phyloP scores from a whole-genome alignment of 2,888 invertebrate species.

The Nomada fabriciana region DNA sequence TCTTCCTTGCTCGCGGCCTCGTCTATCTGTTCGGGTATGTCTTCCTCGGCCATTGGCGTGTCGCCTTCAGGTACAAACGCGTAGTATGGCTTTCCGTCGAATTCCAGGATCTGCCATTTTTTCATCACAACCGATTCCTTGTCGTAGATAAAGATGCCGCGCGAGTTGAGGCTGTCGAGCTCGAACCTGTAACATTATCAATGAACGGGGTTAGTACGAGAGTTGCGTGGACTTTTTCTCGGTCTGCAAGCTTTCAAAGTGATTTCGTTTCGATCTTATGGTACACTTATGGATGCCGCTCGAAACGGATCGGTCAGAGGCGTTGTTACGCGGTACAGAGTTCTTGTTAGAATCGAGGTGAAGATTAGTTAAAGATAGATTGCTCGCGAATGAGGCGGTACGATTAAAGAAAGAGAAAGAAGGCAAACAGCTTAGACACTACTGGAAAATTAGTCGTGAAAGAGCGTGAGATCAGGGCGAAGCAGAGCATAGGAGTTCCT shows the following conservation, averaged over 20 bases:
- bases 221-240: conserved; percentile 6
- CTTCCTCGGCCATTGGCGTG: conserved; percentile 72
- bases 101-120: conserved; percentile 83
- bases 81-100: conserved; percentile 83
- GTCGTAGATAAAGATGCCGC: conserved; percentile 81
- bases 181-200: conserved; percentile 80
- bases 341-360: conserved; percentile 19
- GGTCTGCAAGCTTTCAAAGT: conserved; percentile 35
- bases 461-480: conserved; percentile 22
- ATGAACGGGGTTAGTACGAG: conserved; percentile 51
- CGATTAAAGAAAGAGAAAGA: conserved; percentile 5
- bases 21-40: conserved; percentile 67
- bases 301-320: conserved; percentile 2
- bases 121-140: conserved; percentile 81
- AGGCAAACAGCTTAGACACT: conserved; percentile 7
- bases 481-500: conserved; percentile 1
- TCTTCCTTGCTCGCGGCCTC: conserved; percentile 59
- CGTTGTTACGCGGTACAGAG: conserved; percentile 16
- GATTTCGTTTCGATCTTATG: conserved; percentile 21
- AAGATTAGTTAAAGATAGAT: conserved; percentile 20
- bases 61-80: conserved; percentile 82
- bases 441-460: conserved; percentile 33
- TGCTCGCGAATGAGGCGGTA: conserved; percentile 40
- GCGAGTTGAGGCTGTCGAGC: conserved; percentile 66
- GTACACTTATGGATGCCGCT: not conserved